Evolutionary conservation across 2,888 invertebrate species (phyloP), one percentile per base, ranked within the genome.

Genomic region (Drosophila borborema): DNA sequence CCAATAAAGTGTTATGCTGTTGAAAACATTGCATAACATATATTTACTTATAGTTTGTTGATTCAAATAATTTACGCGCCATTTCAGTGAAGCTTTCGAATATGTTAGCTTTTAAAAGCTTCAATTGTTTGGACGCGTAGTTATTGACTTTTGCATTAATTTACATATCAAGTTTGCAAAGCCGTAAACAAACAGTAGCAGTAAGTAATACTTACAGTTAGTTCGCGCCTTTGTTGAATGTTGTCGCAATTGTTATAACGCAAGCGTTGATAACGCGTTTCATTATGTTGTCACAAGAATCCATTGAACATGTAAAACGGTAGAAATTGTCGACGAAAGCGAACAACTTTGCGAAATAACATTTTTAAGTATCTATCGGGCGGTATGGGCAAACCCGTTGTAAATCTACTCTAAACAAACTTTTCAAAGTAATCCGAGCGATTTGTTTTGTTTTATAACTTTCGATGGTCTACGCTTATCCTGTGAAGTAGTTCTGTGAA

Each of bases 251-350:
- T 89, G 72, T 84, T 89, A 63, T 82, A 82, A 46, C 89, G 89
- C 72, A 89, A 79, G 53, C 86, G 83, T 66, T 86, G 81, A 80
- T 89, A 87, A 69, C 86, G 86, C 49, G 72, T 54, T 31, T 87
- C 89, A 67, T 87, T 87, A 54, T 68, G 77, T 64, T 89, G 86
- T 87, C 86, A 87, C 90, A 87, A 88, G 71, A 87, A 87, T 34
- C 86, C 86, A 86, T 87, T 88, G 36, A 87, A 87, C 71, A 87
- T 62, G 28, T 87, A 87, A 62, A 87, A 87, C n/a, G 86, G 90
- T 23, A 87, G 46, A 80, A 89, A 89, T 70, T 87, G 86, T 53
- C 86, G 86, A 34, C 86, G 85, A 48, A 72, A 80, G 8, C 81
- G 84, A 10, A 61, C 71, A 54, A 80, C 84, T 48, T 90, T 87